Conservation (phyloP, 2,797 vertebrate species). For the Holocentrus rufus region DNA sequence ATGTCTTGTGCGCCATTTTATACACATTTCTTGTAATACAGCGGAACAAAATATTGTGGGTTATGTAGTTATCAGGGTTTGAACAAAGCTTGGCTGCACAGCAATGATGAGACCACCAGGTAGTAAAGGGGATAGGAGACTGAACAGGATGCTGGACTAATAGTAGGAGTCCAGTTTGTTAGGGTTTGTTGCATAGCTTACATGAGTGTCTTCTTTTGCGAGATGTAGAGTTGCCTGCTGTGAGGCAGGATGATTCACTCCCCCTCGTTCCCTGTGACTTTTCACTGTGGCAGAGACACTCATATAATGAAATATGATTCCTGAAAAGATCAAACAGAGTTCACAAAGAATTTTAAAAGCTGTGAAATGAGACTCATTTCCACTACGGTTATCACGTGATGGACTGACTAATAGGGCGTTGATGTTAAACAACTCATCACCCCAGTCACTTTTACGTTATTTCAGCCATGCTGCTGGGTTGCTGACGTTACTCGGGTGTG, state of each 20-base stretch:
- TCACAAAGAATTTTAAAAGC: conserved; percentile 1
- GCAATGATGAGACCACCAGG: too few species aligned
- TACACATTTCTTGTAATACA: too few species aligned
- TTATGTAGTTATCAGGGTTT: too few species aligned
- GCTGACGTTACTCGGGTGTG: neutral
- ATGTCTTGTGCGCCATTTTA: too few species aligned
- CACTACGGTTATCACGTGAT: neutral
- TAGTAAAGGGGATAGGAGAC: too few species aligned
- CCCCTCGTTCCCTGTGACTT: neutral
- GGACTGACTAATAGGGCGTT: conserved; percentile 1
- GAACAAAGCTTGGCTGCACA: too few species aligned
- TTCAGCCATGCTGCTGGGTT: neutral
- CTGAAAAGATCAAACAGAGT: conserved; percentile 5
- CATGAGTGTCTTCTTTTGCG: neutral
- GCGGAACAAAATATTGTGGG: too few species aligned
- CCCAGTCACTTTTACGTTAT: neutral
- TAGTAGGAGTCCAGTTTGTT: conserved; percentile 33
- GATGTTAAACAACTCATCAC: neutral
- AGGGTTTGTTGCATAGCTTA: neutral
- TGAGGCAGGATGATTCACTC: conserved; percentile 24
- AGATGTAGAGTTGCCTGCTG: neutral
- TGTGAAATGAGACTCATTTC: conserved; percentile 1
- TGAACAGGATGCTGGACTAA: conserved; percentile 20
- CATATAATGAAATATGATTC: neutral
- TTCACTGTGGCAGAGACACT: conserved; percentile 10